Base-by-base conservation (phyloP, 2,797 vertebrate genomes). In the Poecilia picta region DNA sequence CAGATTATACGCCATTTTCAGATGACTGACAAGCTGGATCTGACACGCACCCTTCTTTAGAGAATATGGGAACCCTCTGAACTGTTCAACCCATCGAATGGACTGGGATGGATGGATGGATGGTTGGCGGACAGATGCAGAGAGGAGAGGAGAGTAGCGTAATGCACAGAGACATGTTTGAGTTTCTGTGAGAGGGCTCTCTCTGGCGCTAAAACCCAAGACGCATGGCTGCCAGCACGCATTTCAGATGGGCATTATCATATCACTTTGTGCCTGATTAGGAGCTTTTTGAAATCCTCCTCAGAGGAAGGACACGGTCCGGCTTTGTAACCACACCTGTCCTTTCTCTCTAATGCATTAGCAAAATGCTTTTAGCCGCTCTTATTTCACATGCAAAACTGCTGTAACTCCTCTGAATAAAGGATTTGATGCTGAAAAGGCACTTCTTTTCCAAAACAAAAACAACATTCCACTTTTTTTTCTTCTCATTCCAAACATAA, bases 381-480 rank as follows among this genome's bases (percentile, higher is more conserved):
- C 45, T 51, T 85, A 81, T 82, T 76, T 78, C 79, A 80, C 81
- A 81, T 84, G 74, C 81, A 79, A 82, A 89, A 84, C 81, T 83
- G 74, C 88, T 91, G 90, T 77, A 85, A 85, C 81, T 87, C 80
- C 73, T 86, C 78, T 85, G 73, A 4, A 85, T 91, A 88, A 89
- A 93, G 89, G 80, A 87, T 91, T 84, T 55, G 76, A 53, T 28
- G 7, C 41, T 43, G 74, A 82, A 80, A 81, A 79, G 73, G 77
- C 53, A 46, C 49, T 47, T 78, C 33, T 83, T 84, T 85, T 85
- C 84, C 72, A 66, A 80, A 82, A 41, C 5, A 39, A 39, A 39
- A 39, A 78, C 75, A n/a, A 66, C 55, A 68, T 31, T 78, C 75
- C 70, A 39, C 62, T 5, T n/a, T 78, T 73, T 47, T 53, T 53